Conservation (phyloP, 2,113 vertebrate species). For the Nerophis lumbriciformis region DNA sequence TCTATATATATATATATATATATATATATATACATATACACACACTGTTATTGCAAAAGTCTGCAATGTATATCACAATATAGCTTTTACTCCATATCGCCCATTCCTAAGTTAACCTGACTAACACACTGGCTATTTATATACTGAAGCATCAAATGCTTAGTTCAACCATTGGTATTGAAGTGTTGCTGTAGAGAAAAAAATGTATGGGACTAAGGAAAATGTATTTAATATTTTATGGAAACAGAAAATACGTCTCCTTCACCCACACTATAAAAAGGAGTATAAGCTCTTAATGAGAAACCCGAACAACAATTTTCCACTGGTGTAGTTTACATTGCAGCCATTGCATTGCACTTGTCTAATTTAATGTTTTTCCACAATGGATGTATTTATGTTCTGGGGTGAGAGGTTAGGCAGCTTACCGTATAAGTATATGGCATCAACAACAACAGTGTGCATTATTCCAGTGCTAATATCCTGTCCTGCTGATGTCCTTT, state of each 20-base stretch:
- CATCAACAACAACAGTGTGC: constrained; percentile 58
- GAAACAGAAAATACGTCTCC: background rate
- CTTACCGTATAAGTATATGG: constrained; percentile 45
- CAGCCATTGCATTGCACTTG: constrained; percentile 16
- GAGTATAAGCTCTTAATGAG: constrained; percentile 31
- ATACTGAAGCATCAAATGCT: background rate
- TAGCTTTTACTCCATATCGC: too few relatives aligned
- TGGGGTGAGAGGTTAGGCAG: constrained; percentile 36
- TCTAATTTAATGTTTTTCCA: constrained; percentile 28
- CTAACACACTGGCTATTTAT: background rate
- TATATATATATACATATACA: too few relatives aligned
- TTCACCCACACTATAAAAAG: background rate
- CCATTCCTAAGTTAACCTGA: too few relatives aligned
- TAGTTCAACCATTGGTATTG: too few relatives aligned
- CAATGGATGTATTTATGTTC: constrained; percentile 41
- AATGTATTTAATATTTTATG: constrained; percentile 12
- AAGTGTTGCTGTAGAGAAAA: background rate
- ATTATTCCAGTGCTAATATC: constrained; percentile 65
- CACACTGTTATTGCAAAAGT: too few relatives aligned
- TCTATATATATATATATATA: too few relatives aligned
- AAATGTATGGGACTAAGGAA: background rate
- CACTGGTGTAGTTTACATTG: constrained; percentile 11
- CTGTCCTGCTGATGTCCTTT: constrained; percentile 64
- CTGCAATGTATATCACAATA: too few relatives aligned
- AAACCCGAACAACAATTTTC: constrained; percentile 25